These are phyloP conservation scores for Meloidogyne floridensis DNA, from an alignment of 1,140 invertebrate genomes.

Conservation along the genomic window DNA sequence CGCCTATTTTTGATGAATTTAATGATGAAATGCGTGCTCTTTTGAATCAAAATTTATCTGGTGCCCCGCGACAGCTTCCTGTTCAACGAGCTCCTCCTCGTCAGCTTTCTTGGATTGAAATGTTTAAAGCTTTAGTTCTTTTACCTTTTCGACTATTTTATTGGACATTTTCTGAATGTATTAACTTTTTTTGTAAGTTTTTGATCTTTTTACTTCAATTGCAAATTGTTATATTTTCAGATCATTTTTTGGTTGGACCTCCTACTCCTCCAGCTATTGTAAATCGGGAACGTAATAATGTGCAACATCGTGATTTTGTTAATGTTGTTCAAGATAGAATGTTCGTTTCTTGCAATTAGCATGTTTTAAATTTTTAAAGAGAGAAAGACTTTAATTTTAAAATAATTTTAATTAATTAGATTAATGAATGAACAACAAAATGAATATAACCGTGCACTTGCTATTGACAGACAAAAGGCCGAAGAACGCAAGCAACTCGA, in stretches of 20 bases:
- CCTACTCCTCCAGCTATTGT: not conserved
- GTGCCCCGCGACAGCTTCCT: not conserved
- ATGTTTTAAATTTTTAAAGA: no score
- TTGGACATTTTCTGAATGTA: not conserved
- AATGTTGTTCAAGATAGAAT: not conserved
- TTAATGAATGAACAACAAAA: slow-evolving; percentile 26
- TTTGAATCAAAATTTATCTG: not conserved
- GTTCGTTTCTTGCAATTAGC: not conserved
- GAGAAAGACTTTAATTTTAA: not conserved
- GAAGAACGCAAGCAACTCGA: slow-evolving; percentile 7
- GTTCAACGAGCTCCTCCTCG: not conserved
- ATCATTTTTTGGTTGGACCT: slow-evolving; percentile 15
- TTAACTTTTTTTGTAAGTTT: slow-evolving; percentile 21
- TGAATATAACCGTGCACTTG: slow-evolving; percentile 13
- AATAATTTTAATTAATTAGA: not conserved
- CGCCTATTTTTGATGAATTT: not conserved
- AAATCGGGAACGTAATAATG: not conserved
- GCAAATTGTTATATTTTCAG: not conserved
- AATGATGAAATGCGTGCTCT: not conserved
- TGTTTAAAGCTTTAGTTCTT: slow-evolving; percentile 6
- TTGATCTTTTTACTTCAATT: not conserved
- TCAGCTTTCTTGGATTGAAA: slow-evolving; percentile 13
- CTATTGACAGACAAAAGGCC: slow-evolving; percentile 22
- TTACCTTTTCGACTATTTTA: slow-evolving; percentile 14
- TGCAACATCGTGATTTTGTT: not conserved